Base-by-base conservation (phyloP, 2,113 vertebrate species). In the Corythaeola cristata region DNA sequence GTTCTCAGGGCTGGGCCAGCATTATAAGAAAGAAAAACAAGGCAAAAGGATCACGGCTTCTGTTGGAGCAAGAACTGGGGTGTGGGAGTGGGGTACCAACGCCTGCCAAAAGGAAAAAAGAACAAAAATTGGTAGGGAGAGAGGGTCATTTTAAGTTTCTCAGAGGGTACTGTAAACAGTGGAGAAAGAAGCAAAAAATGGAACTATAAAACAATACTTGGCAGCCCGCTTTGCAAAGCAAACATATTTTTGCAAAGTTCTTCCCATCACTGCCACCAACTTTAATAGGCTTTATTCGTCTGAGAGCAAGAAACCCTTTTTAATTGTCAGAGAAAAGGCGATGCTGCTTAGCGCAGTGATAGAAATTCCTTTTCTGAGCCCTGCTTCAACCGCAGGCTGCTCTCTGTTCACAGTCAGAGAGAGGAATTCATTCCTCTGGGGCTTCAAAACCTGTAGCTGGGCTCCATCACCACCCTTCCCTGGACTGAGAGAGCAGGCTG, bases 151-250 rank as follows among this genome's bases (percentile, higher is more conserved):
- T 95, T 35, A 85, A 95, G 82, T 85, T 94, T 95, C 93, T 97
- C 91, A 91, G 92, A 90, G 89, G 87, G 85, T 85, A 95, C 77
- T 97, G 85, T 93, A 97, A 97, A 97, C 91, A 96, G 94, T 11
- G 37, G 68, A 90, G 91, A 95, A 93, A 78, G 93, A 92, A 95
- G 80, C 83, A 79, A 94, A 96, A 96, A 95, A 78, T 4, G 32
- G 81, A 96, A 89, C 92, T 67, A 96, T 90, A 96, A 97, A 97
- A 97, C 96, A 97, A 97, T 95, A 96, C 85, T 96, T 97, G 97
- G 95, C 96, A 96, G 80, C 9, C 47, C 84, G 76, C 45, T 96
- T 89, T 84, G 85, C 89, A 97, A 97, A 97, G 95, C 90, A 97
- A 96, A 97, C 89, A 95, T 74, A 92, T 89, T 97, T 97, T 94